Evolutionary conservation across 2,888 invertebrate species (phyloP).

Genomic region (Macrophya alboannulata): DNA sequence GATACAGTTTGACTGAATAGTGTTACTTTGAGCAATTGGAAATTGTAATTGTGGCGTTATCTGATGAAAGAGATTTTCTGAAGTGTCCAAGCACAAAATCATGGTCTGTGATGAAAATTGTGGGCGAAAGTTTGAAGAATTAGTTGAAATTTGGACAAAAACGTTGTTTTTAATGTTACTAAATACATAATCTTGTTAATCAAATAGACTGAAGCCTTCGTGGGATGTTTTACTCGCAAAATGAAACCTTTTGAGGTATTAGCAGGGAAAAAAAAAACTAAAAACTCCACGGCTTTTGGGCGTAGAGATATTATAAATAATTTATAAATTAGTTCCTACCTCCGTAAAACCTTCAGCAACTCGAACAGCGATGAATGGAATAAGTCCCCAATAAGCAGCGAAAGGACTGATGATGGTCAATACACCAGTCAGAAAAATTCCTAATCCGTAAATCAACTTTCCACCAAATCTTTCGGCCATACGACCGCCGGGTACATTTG

Average conservation of each 20-base stretch:
- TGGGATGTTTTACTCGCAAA: neutral
- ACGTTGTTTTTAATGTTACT: neutral
- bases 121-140: no score
- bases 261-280: neutral
- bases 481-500: slow-evolving; percentile 91
- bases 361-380: slow-evolving; percentile 88
- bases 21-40: neutral
- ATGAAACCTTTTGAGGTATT: neutral
- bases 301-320: neutral
- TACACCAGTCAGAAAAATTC: slow-evolving; percentile 90
- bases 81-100: no score
- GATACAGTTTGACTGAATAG: neutral
- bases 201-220: neutral
- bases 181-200: neutral
- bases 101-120: no score
- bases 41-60: neutral
- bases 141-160: no score
- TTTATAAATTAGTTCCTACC: slow-evolving; percentile 76
- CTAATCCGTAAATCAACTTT: slow-evolving; percentile 92
- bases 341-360: slow-evolving; percentile 93
- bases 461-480: slow-evolving; percentile 94
- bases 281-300: neutral
- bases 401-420: slow-evolving; percentile 92
- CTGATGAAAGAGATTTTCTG: neutral
- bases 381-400: slow-evolving; percentile 85